Evolutionary conservation across 2,113 vertebrate genomes (phyloP), one percentile per base, ranked within the genome.

Genomic region (Heptranchias perlo): DNA sequence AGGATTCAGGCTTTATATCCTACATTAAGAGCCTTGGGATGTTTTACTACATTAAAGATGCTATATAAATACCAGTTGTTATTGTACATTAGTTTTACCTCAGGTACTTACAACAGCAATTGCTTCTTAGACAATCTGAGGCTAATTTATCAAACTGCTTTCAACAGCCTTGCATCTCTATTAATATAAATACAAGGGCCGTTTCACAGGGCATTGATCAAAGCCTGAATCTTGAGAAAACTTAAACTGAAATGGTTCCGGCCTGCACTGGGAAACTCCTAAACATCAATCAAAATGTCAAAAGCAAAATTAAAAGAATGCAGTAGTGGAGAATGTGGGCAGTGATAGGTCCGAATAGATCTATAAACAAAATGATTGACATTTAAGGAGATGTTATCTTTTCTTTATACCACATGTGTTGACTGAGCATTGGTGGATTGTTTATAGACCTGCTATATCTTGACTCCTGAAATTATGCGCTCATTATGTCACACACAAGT

Each of bases 301-400:
- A 49, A 67, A 11, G 16, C 8, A 49, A 95, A 95, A 49, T 25
- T 44, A 67, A 95, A 67, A 49, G 93, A 95, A 95, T 69, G 65
- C 47, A 52, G 94, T 31, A 6, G 65, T 95, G 94, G 64, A 5
- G 94, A 95, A 73, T 73, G 62, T 67, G 39, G 64, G 44, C 64
- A 94, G 93, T 35, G 31, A 65, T 52, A 62, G 23, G 93, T 47
- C 94, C 47, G 49, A 95, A 95, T 73, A 35, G 65, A 52, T 52
- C 94, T 95, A 52, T 95, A 95, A 69, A 52, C 62, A 95, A 95
- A 47, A 67, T 69, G 61, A 69, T 47, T 95, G 94, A 69, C 64
- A 69, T 31, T 49, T 31, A 69, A 95, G 47, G 94, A 69, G 64
- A 69, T 69, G 28, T 31, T 95, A 69, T 95, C 65, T 95, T 95